Percentiles rank a stretch among this genome's conserved stretches.
Evolutionary conservation across 2,113 vertebrate genomes (phyloP).

Genomic region (Isurus oxyrinchus): DNA sequence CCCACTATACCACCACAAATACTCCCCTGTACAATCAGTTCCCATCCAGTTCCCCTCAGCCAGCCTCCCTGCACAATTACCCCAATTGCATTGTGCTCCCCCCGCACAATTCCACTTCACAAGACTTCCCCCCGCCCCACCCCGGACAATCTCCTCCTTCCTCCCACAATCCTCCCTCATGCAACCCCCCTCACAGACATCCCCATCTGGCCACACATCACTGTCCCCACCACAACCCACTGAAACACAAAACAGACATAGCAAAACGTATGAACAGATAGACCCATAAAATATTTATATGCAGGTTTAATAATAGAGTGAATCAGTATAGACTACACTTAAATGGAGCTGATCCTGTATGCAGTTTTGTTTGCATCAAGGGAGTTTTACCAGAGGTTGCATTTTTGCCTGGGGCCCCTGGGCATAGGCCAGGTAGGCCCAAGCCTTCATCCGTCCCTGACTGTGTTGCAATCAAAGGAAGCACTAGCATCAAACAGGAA

Average conservation of each 20-base stretch:
- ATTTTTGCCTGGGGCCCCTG: neutral
- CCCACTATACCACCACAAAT: neutral
- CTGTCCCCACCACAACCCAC: neutral
- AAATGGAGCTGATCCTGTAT: neutral
- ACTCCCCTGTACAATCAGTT: neutral
- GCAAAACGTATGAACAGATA: neutral
- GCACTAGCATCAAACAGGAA: neutral
- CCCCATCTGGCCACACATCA: neutral
- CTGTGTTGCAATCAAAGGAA: neutral
- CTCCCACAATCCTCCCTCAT: neutral
- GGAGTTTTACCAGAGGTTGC: neutral
- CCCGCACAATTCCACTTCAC: neutral
- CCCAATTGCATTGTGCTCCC: neutral
- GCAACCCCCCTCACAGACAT: neutral
- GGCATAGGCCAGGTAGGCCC: neutral
- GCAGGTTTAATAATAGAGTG: neutral
- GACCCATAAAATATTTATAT: neutral
- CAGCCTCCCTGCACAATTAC: neutral
- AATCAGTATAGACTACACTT: neutral
- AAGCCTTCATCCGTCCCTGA: neutral
- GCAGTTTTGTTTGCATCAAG: neutral
- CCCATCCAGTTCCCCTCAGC: neutral
- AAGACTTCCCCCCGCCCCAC: neutral
- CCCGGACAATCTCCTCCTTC: neutral
- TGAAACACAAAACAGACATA: neutral